phyloP scores from a whole-genome alignment of 1,140 invertebrate genomes.

The Aporrectodea caliginosa region DNA sequence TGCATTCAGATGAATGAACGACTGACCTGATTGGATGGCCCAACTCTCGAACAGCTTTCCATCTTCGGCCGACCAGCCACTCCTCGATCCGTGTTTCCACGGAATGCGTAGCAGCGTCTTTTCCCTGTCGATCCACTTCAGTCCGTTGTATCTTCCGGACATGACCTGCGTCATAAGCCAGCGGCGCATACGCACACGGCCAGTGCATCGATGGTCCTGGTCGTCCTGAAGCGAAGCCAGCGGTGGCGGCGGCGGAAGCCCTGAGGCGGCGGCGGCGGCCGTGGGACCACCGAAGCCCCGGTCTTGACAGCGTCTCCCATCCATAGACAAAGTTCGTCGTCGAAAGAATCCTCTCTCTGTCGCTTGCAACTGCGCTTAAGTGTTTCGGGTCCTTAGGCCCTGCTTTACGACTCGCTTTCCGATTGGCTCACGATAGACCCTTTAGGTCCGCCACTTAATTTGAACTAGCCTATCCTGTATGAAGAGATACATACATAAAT shows the following conservation, averaged over 20 bases:
- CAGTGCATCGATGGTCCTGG: neutral
- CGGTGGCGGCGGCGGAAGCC: neutral
- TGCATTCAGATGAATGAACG: neutral
- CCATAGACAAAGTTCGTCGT: no score
- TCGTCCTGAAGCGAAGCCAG: neutral
- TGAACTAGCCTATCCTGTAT: no score
- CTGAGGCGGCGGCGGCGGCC: neutral
- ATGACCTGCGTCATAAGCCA: neutral
- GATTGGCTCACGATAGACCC: no score
- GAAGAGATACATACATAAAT: no score
- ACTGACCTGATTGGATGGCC: constrained; percentile 44
- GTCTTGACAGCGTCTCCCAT: no score
- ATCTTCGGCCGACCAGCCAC: constrained; percentile 36
- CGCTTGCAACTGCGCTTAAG: no score
- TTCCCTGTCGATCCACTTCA: constrained; percentile 39
- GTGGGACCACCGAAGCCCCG: no score
- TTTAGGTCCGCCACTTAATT: no score
- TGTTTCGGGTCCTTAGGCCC: no score
- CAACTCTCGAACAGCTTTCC: constrained; percentile 40
- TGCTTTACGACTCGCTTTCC: no score
- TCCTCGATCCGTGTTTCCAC: constrained; percentile 46
- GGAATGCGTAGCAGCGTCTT: constrained; percentile 41
- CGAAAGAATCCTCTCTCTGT: no score
- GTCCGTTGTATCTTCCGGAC: neutral
- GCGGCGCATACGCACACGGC: neutral